Conservation (phyloP, 2,888 invertebrate species). For the Synanthedon andrenaeformis region DNA sequence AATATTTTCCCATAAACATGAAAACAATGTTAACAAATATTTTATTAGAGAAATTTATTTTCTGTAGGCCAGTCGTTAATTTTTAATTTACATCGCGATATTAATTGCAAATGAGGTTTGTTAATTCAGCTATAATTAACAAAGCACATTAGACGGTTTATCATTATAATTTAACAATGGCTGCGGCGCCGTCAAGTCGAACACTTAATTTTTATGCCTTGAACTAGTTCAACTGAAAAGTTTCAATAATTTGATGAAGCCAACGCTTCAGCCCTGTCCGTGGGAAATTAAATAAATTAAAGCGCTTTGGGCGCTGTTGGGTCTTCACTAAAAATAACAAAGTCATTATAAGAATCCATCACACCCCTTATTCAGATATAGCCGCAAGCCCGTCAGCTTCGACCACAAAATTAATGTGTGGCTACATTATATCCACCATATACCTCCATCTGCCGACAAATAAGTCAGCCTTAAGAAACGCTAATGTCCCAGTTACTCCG, state of each 20-base stretch:
- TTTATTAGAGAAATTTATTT: too few species aligned
- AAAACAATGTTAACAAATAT: too few species aligned
- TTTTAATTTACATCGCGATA: too few species aligned
- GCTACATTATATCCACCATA: too few species aligned
- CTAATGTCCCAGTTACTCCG: neutral
- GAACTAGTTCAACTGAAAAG: neutral
- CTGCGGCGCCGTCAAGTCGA: too few species aligned
- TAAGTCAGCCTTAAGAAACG: neutral
- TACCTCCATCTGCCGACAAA: neutral
- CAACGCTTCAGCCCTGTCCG: slow-evolving; percentile 19
- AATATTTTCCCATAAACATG: too few species aligned
- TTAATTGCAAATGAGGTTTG: too few species aligned
- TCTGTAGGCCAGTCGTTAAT: too few species aligned
- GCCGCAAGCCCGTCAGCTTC: slow-evolving; percentile 2
- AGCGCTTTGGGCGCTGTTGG: slow-evolving; percentile 14
- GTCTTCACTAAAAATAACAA: slow-evolving; percentile 24
- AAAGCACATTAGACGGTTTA: too few species aligned
- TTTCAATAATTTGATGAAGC: slow-evolving; percentile 23
- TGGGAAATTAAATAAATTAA: slow-evolving; percentile 44
- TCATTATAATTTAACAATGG: too few species aligned
- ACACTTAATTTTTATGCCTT: too few species aligned
- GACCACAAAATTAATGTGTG: neutral
- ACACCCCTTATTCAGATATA: slow-evolving; percentile 24
- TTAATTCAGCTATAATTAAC: too few species aligned
- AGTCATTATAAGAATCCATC: slow-evolving; percentile 32